Evolutionary conservation across 2,888 invertebrate genomes (phyloP).

Genomic region (Melanostoma mellinum): DNA sequence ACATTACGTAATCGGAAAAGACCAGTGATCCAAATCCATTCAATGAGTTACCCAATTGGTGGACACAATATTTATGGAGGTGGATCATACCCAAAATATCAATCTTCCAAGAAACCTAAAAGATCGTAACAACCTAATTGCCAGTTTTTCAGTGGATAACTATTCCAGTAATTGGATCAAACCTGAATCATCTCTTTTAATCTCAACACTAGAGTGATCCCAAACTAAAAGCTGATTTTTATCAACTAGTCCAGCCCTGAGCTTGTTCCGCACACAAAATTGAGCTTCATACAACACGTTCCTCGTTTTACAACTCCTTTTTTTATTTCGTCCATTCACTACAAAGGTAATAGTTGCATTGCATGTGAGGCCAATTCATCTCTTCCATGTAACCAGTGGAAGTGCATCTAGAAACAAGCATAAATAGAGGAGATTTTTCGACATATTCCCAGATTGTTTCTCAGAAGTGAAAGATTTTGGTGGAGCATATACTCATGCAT

Average conservation of each 20-base stretch:
- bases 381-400: slow-evolving; percentile 44
- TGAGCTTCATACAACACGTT: not conserved
- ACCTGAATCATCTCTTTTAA: too few relatives aligned
- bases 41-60: too few relatives aligned
- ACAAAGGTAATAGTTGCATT: not conserved
- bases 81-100: too few relatives aligned
- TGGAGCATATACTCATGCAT: slow-evolving; percentile 46
- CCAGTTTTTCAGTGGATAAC: too few relatives aligned
- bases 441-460: slow-evolving; percentile 49
- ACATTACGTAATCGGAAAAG: too few relatives aligned
- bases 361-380: slow-evolving; percentile 46
- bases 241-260: not conserved
- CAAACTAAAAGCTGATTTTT: too few relatives aligned
- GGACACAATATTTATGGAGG: too few relatives aligned
- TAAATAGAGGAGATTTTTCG: slow-evolving; percentile 53
- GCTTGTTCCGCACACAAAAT: not conserved
- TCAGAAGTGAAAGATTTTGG: slow-evolving; percentile 45
- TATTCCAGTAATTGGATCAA: too few relatives aligned
- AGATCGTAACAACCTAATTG: too few relatives aligned
- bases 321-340: slow-evolving; percentile 9
- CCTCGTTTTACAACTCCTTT: not conserved
- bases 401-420: slow-evolving; percentile 45
- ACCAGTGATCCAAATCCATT: too few relatives aligned
- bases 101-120: too few relatives aligned
- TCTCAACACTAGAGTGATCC: too few relatives aligned